phyloP scores from a whole-genome alignment of 2,113 vertebrate species.

The Canis aureus region DNA sequence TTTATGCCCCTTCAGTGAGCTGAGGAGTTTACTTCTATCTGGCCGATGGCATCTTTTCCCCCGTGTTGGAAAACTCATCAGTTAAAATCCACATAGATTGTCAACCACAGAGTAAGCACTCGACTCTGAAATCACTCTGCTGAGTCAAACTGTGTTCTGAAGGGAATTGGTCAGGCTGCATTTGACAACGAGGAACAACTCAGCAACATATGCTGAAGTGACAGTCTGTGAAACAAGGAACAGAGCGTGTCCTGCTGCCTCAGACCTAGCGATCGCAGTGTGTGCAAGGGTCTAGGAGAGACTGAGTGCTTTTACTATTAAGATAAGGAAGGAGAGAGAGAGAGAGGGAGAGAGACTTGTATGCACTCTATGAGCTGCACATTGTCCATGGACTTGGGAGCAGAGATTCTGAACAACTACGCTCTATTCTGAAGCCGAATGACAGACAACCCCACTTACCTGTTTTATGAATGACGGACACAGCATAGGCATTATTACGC shows the following conservation, averaged over 20 bases:
- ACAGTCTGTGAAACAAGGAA: neutral
- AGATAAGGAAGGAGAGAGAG: neutral
- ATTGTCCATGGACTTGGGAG: neutral
- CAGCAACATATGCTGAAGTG: neutral
- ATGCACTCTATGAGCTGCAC: neutral
- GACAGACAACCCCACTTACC: neutral
- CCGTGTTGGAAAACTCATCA: slow-evolving; percentile 75
- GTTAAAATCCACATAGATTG: slow-evolving; percentile 76
- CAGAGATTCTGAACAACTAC: neutral
- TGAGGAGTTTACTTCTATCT: slow-evolving; percentile 81
- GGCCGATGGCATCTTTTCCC: slow-evolving; percentile 5
- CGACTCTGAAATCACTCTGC: slow-evolving; percentile 77
- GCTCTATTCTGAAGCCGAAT: neutral
- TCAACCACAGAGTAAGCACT: slow-evolving; percentile 73
- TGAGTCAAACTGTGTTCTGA: slow-evolving; percentile 75
- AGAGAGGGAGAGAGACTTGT: neutral
- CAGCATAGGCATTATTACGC: neutral
- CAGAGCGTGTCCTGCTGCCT: neutral
- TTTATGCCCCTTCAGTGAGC: slow-evolving; percentile 75
- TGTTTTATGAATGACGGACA: neutral
- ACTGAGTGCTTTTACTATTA: neutral
- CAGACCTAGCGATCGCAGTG: rapidly evolving
- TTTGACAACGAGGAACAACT: slow-evolving; percentile 29
- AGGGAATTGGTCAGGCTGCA: slow-evolving; percentile 68
- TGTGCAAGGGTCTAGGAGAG: neutral